Base-by-base conservation (phyloP, 2,888 invertebrate genomes). In the Andrena bucephala region DNA sequence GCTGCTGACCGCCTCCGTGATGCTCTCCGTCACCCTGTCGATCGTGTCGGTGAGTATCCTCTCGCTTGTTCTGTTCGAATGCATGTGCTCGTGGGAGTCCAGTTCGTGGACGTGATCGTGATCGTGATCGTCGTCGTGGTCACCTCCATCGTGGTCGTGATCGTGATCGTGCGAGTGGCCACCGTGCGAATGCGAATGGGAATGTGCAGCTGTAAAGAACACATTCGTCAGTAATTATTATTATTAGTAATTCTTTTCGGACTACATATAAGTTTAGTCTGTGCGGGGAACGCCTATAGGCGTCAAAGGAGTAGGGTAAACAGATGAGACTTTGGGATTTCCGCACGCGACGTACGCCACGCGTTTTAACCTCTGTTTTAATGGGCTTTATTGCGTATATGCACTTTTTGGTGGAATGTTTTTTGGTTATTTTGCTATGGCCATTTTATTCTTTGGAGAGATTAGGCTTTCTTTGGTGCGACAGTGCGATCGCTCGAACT, bases 191-290 rank as follows among this genome's bases (percentile, higher is more conserved):
- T 93, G 92, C 27, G 91, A 87, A 60, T 92, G 92, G 48, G 90
- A 89, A 83, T 93, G 93, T n/a, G 92, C 90, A 13, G 92, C 93
- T 93, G 89, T 7, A 91, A 91, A 80, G 0, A 13, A 33, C 13
- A 68, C 62, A 50, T 20, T 27, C 10, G 16, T 33, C 4, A 20
- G 31, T 24, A 29, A 10, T 27, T 31, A 2, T n/a, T 7, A n/a
- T 2, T 29, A 20, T 59, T 59, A 59, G 16, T 29, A 29, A 16
- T 16, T 0, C 16, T 42, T 42, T 42, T 42, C 13, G 42, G 42
- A 1, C 4, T 16, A 42, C 5, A 1, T 16, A 5, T 16, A 16
- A 42, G 42, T 42, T 42, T 42, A 16, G 42, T 5, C 42, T 16
- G 16, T 0, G 42, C 42, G 42, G 42, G 5, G 42, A 42, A 42